phyloP scores from a whole-genome alignment of 2,113 vertebrate species.

The Telmatochromis bifrenatus region DNA sequence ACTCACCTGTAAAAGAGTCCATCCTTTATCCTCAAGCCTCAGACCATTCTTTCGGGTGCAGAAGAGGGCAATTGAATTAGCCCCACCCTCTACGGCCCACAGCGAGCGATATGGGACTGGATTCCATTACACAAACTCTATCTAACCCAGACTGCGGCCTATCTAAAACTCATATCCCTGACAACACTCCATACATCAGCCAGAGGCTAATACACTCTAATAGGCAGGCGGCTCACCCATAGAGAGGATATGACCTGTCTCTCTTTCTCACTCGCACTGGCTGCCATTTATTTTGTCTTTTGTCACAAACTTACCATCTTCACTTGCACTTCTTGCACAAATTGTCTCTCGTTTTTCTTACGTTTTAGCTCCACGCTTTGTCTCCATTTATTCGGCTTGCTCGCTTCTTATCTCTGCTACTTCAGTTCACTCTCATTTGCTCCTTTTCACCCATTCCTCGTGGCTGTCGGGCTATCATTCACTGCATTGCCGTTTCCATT shows the following conservation, averaged over 20 bases:
- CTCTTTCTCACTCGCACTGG: background rate
- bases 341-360: background rate
- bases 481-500: background rate
- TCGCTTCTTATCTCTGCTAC: background rate
- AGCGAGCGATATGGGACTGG: conserved; percentile 53
- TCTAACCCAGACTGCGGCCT: conserved; percentile 55
- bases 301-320: background rate
- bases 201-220: conserved; percentile 64
- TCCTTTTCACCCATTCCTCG: background rate
- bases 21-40: conserved; percentile 47
- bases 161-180: conserved; percentile 70
- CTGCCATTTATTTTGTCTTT: conserved; percentile 10
- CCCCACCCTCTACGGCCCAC: conserved; percentile 36
- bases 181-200: conserved; percentile 70
- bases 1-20: conserved; percentile 50
- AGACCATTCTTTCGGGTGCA: conserved; percentile 35
- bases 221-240: conserved; percentile 36
- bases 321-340: background rate
- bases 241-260: conserved; percentile 30
- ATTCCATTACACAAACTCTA: conserved; percentile 70
- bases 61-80: conserved; percentile 62
- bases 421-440: background rate
- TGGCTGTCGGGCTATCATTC: background rate
- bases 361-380: background rate
- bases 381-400: background rate